These are phyloP conservation scores for Mastigias papua DNA, from an alignment of 30 jellyfish, hydroid and myxozoan species.

Conservation along the genomic window DNA sequence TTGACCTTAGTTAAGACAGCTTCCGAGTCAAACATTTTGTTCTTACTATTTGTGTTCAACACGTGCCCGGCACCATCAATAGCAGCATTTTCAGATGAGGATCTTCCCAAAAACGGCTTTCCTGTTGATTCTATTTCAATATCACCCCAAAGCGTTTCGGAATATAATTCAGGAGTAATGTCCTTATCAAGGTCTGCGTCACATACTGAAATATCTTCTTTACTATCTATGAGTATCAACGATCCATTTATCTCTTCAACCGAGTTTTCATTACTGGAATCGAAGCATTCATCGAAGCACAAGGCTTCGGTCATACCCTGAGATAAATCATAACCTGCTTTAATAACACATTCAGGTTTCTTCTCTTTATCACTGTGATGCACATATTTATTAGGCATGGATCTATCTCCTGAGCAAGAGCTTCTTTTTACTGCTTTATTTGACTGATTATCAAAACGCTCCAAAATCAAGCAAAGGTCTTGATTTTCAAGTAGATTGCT, in stretches of 20 bases:
- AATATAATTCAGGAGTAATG: constrained; percentile 47
- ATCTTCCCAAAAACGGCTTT: background rate
- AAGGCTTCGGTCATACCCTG: background rate
- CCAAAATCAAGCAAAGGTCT: background rate
- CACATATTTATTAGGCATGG: background rate
- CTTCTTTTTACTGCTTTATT: background rate
- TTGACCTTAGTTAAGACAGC: background rate
- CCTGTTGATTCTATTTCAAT: background rate
- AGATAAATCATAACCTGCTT: background rate
- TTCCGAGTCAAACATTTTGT: too few species aligned
- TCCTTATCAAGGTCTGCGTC: constrained; percentile 1
- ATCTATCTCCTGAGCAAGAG: background rate
- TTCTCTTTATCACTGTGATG: background rate
- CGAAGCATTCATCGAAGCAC: background rate
- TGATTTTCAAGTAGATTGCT: background rate
- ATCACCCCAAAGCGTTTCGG: constrained; percentile 31
- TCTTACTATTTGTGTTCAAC: background rate
- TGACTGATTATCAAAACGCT: background rate
- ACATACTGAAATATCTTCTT: background rate
- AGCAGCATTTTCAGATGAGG: background rate
- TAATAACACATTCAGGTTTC: background rate
- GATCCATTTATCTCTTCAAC: constrained; percentile 35
- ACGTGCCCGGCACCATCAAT: background rate
- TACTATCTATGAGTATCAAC: constrained; percentile 12
- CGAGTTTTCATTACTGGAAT: constrained; percentile 5